Base-by-base conservation (phyloP, 1,140 invertebrate species). In the Tyrophagus putrescentiae region DNA sequence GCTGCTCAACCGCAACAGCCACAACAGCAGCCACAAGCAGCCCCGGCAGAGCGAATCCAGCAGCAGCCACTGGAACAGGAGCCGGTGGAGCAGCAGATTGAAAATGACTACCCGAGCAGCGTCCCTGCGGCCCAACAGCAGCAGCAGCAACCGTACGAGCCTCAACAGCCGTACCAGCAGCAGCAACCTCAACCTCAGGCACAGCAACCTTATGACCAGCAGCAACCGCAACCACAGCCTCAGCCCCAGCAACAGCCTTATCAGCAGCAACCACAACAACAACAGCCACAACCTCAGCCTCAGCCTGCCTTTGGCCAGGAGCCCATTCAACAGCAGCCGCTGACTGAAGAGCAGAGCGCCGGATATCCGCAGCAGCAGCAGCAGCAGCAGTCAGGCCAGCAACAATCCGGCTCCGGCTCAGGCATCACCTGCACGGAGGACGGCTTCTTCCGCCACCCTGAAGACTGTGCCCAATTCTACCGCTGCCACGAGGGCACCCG, bases 401-500 rank as follows among this genome's bases (percentile, higher is more conserved):
- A 34, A 45, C 18, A 31, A 36, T 6, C 52, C 18, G 28, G 16
- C 36, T 48, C 33, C 28, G 27, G 25, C 29, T 42, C 39, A 34
- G n/a, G 5, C 23, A 13, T 57, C 31, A 21, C 70, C n/a, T 82
- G 80, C 64, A 67, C 64, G 9, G 60, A 74, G 54, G 76, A 77
- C 65, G 84, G 83, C 29, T 84, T 78, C 65, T 82, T 78, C 67
- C 77, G 79, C 5, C 70, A 83, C 71, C 76, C 76, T 28, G 71
- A 72, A n/a, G 71, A 79, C 39, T 86, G 84, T 67, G 76, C 56
- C 44, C 62, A 63, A 60, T 68, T 68, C 57, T 65, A 65, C 39
- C 60, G 67, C 25, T 84, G 83, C 67, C 83, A 85, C n/a, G 73
- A 76, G 62, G 64, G 64, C 4, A 77, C 76, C 34, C 70, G 79